Evolutionary conservation across 2,797 vertebrate species (phyloP).

Genomic region (Urocyon cinereoargenteus): DNA sequence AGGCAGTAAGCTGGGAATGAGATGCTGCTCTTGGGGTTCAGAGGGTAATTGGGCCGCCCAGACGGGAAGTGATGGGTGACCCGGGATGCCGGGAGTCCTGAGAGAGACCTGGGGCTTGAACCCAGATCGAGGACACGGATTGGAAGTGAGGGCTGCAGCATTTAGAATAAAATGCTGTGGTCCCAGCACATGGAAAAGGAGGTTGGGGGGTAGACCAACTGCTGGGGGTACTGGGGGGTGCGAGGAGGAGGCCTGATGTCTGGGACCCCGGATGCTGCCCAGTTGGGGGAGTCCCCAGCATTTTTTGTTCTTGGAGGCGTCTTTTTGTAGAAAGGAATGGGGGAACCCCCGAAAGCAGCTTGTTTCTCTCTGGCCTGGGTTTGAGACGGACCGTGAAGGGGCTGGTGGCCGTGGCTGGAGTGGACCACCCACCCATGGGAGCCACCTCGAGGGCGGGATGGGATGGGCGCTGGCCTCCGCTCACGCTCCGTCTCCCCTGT

Average conservation of each 20-base stretch:
- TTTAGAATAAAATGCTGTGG: neutral
- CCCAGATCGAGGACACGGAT: neutral
- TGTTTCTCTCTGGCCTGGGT: neutral
- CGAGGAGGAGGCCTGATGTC: neutral
- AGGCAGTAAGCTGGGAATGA: neutral
- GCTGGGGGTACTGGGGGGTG: neutral
- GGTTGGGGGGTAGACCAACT: fast-evolving
- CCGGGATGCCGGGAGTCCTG: neutral
- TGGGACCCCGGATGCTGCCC: neutral
- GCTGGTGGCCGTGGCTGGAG: fast-evolving
- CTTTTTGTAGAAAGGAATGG: neutral
- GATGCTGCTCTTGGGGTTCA: neutral
- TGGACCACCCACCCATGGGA: neutral
- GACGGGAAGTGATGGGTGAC: neutral
- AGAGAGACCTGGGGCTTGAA: neutral
- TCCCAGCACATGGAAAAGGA: neutral
- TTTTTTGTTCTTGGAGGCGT: neutral
- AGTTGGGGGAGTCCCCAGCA: fast-evolving
- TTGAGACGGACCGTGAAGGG: neutral
- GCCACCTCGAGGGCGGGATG: fast-evolving
- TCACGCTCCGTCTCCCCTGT: neutral
- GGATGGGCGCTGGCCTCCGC: fast-evolving
- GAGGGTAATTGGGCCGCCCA: neutral
- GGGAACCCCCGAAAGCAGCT: neutral
- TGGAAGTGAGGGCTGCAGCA: neutral